phyloP scores from a whole-genome alignment of 2,797 vertebrate species.

The Trematomus bernacchii region DNA sequence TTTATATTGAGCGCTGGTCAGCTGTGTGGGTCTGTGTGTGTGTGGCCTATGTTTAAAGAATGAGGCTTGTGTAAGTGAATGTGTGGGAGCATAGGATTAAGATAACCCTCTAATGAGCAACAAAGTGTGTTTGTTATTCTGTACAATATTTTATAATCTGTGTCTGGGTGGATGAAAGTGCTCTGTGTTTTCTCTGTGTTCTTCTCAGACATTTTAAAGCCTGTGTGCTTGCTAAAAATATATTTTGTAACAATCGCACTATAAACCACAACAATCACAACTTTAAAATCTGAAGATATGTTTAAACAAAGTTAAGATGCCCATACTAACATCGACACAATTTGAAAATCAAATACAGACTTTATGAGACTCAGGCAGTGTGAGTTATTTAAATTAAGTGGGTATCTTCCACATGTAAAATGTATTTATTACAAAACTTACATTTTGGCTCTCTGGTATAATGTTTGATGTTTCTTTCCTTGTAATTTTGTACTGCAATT shows the following conservation, averaged over 20 bases:
- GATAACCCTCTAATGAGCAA: conserved; percentile 67
- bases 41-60: conserved; percentile 69
- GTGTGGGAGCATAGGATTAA: conserved; percentile 44
- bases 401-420: neutral
- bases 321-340: neutral
- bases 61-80: conserved; percentile 48
- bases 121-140: conserved; percentile 40
- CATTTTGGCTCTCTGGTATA: neutral
- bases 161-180: conserved; percentile 25
- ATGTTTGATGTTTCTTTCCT: neutral
- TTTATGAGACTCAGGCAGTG: neutral
- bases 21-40: conserved; percentile 69
- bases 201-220: neutral
- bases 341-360: neutral
- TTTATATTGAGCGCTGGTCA: conserved; percentile 73
- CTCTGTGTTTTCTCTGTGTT: conserved; percentile 18
- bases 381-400: conserved; percentile 1
- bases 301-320: conserved; percentile 7
- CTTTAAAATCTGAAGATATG: neutral
- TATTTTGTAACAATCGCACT: neutral
- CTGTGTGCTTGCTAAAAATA: neutral
- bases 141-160: conserved; percentile 54
- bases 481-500: neutral
- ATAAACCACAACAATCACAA: conserved; percentile 2
- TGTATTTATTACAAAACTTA: neutral